Evolutionary conservation across 2,888 invertebrate genomes (phyloP), one percentile per base, ranked within the genome.

Genomic region (Scaptomyza flava): DNA sequence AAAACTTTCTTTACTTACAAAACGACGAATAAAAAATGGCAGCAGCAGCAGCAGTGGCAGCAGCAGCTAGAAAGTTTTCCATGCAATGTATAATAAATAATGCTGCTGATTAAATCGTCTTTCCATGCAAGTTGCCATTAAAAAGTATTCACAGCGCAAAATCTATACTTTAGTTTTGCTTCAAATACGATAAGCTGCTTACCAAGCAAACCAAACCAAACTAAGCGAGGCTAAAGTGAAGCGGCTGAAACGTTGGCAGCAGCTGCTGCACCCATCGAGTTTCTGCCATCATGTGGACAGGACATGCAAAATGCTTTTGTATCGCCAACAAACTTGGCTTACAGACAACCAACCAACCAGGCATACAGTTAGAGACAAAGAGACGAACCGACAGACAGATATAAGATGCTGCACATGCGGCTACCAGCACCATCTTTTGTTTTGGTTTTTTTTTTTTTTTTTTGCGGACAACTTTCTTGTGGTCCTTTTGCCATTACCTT

Each of bases 101-200:
- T 83, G 72, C 82, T 77, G 74, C 87, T 83, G 82, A 83, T 81
- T 83, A 83, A 89, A 89, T 89, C 82, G 81, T 72, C 69, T 65
- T 73, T 65, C 68, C 76, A 69, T 59, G 79, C 79, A 79, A 71
- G 77, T 81, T 82, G 78, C 89, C 89, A 83, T 83, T 83, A 87
- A 89, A 83, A 83, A 81, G 89, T 89, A 87, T 89, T 89, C 82
- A 88, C 78, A 83, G 82, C 54, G 64, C 70, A 84, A 83, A 80
- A 83, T 83, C 87, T 89, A 83, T 83, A 83, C 89, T 89, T 77
- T 74, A 81, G 78, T 69, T 87, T 71, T 68, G 84, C 68, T 68
- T 87, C 82, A 87, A 75, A 89, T 89, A 84, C 89, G 82, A 83
- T 83, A 83, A 83, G 89, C 82, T 68, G 89, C 89, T 83, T 83